Evolutionary conservation across 2,797 vertebrate species (phyloP).

Genomic region (Pipistrellus nathusii): DNA sequence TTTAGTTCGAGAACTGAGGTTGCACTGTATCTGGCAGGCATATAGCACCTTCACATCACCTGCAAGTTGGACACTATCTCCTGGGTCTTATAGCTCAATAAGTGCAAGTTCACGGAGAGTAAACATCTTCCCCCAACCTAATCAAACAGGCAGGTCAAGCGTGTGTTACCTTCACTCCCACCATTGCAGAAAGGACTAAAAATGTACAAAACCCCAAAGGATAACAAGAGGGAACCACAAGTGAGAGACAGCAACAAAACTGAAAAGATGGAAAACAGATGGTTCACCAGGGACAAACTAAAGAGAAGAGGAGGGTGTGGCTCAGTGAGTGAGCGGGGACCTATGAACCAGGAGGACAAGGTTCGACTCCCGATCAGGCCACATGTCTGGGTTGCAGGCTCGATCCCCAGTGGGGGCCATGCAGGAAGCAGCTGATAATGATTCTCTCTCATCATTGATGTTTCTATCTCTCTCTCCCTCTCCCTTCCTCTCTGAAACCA

Average conservation of each 20-base stretch:
- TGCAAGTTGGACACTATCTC: not conserved
- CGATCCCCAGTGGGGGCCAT: too few species aligned
- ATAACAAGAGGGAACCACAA: not conserved
- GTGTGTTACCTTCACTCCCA: not conserved
- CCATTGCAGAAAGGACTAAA: slow-evolving; percentile 18
- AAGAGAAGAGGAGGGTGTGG: not conserved
- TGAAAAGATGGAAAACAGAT: not conserved
- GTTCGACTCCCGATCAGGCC: too few species aligned
- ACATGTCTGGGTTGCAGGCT: too few species aligned
- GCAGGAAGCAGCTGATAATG: too few species aligned
- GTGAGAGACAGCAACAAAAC: not conserved
- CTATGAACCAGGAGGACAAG: too few species aligned
- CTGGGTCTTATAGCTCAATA: not conserved
- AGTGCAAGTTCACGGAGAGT: not conserved
- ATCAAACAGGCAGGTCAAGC: not conserved
- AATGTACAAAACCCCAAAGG: not conserved
- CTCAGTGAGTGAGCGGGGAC: too few species aligned
- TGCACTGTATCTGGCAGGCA: not conserved
- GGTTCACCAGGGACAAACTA: not conserved
- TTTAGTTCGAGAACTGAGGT: not conserved
- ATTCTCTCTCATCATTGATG: too few species aligned
- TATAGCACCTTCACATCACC: not conserved
- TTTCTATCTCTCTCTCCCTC: too few species aligned
- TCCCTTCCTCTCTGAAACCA: too few species aligned
- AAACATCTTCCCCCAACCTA: not conserved